phyloP scores from a whole-genome alignment of 2,113 vertebrate genomes.

The Mola mola region DNA sequence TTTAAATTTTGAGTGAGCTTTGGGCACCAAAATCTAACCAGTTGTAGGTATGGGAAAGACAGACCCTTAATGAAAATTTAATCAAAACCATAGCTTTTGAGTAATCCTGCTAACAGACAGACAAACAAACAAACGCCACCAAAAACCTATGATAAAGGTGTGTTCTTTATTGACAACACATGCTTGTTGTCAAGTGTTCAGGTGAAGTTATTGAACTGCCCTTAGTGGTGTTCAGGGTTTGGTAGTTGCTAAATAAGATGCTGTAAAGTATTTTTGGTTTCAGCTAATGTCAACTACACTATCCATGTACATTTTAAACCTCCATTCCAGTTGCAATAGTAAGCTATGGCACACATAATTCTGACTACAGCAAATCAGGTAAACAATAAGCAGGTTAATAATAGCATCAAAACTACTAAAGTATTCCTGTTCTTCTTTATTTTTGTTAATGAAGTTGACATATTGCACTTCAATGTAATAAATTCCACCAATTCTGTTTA shows the following conservation, averaged over 20 bases:
- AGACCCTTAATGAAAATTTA: too few relatives aligned
- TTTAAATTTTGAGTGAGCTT: too few relatives aligned
- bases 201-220: constrained; percentile 18
- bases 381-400: constrained; percentile 1
- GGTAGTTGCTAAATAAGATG: constrained; percentile 40
- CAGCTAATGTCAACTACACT: constrained; percentile 2
- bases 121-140: too few relatives aligned
- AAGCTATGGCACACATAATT: not conserved
- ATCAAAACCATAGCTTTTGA: too few relatives aligned
- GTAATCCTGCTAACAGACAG: too few relatives aligned
- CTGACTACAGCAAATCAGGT: not conserved
- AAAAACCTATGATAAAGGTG: too few relatives aligned
- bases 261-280: constrained; percentile 29
- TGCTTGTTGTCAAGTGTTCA: too few relatives aligned
- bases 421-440: not conserved
- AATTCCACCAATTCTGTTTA: not conserved
- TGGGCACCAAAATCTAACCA: too few relatives aligned
- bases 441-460: too few relatives aligned
- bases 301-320: constrained; percentile 41
- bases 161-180: too few relatives aligned
- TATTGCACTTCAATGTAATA: too few relatives aligned
- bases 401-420: not conserved
- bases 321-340: constrained; percentile 4
- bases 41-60: too few relatives aligned
- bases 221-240: constrained; percentile 27